Percentiles rank a stretch among this genome's conserved stretches.
phyloP scores from a whole-genome alignment of 2,888 invertebrate species.

The Dasysyrphus albostriatus region DNA sequence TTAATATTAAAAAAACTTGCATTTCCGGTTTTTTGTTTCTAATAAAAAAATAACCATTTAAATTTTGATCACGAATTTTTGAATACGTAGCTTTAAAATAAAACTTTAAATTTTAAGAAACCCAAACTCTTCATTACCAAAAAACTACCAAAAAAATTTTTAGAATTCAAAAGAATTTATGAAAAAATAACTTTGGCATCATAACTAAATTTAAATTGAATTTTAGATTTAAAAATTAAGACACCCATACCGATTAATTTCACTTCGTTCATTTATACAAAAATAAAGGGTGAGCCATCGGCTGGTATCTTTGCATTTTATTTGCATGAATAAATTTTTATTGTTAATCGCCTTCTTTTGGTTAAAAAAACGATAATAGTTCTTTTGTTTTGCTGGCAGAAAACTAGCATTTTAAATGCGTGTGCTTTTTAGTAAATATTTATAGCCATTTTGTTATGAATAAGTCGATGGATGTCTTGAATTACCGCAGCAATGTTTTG shows the following conservation, averaged over 20 bases:
- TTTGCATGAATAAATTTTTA: background rate
- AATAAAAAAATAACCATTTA: too few relatives aligned
- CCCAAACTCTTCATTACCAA: too few relatives aligned
- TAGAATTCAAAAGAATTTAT: background rate
- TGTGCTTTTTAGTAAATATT: background rate
- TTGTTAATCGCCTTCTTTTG: background rate
- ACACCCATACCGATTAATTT: background rate
- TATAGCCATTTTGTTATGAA: too few relatives aligned
- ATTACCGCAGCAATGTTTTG: background rate
- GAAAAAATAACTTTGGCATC: background rate
- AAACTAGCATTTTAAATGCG: too few relatives aligned
- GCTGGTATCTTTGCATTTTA: background rate
- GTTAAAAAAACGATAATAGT: background rate
- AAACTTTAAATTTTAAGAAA: too few relatives aligned
- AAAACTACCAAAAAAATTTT: too few relatives aligned
- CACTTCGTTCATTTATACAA: background rate
- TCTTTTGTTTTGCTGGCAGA: background rate
- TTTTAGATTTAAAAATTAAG: background rate
- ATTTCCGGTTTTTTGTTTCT: too few relatives aligned
- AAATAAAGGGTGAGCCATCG: slow-evolving; percentile 6
- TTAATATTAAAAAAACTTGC: too few relatives aligned
- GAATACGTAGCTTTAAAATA: too few relatives aligned
- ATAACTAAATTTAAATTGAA: background rate
- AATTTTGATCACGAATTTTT: too few relatives aligned
- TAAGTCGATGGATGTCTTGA: background rate